Evolutionary conservation across 1,140 invertebrate genomes (phyloP), one percentile per base, ranked within the genome.

Genomic region (Trachymyrmex septentrionalis): DNA sequence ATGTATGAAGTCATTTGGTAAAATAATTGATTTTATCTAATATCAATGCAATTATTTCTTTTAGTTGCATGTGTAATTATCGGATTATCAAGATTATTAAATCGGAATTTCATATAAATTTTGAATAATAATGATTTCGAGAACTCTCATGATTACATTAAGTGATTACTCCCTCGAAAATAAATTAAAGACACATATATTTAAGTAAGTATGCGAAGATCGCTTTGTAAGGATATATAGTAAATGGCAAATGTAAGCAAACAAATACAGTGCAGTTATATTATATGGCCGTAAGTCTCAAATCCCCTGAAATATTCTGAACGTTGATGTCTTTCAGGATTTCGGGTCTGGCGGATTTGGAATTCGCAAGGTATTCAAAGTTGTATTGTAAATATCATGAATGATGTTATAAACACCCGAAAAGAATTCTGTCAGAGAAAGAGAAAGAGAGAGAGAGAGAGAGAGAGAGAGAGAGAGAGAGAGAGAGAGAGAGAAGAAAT

Each of bases 251-350:
- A 57, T 61, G 30, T 71, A 71, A 81, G 24, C 30, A 57, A 57
- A 38, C 9, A 48, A 61, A 63, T 77, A 64, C 19, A 14, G 14
- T 16, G 24, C 59, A 24, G 77, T 81, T 57, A 59, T 81, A 59
- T 81, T 81, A 24, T 59, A 71, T 71, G n/a, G 34, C 21, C 16
- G 53, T n/a, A 38, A 21, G 64, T 44, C 38, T 78, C 19, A 78
- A 81, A 38, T 55, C 44, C 12, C n/a, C n/a, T 50, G 24, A 73
- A 75, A 75, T 84, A 84, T 75, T 75, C 30, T 10, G 14, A 61
- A 61, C 72, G 44, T 73, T 61, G 19, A 73, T 27, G 27, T 84
- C 24, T 75, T 16, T 75, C 77, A 69, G 14, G 10, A 81, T 81
- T 71, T 44, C 66, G 66, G 44, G 27, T 84, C 14, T 67, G 12